Evolutionary conservation across 2,797 vertebrate genomes (phyloP).

Genomic region (Galaxias olidus): DNA sequence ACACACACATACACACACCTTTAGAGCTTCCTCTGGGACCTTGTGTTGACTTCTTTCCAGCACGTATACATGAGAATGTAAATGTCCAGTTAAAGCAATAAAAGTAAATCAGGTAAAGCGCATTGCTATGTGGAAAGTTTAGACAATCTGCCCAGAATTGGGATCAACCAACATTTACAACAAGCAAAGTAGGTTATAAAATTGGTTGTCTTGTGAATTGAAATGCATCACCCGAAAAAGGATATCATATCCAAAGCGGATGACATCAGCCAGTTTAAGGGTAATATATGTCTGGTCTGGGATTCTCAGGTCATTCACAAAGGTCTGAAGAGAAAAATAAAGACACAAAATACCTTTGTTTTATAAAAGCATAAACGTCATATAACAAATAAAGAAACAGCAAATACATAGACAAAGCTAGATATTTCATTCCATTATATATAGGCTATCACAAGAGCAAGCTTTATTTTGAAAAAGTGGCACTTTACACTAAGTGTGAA

Average conservation of each 20-base stretch:
- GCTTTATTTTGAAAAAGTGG: not conserved
- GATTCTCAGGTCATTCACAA: slow-evolving; percentile 94
- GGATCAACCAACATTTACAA: not conserved
- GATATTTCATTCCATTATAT: not conserved
- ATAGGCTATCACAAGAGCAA: not conserved
- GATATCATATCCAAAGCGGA: slow-evolving; percentile 99
- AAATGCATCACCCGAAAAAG: slow-evolving; percentile 56
- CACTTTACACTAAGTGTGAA: not conserved
- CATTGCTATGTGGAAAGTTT: not conserved
- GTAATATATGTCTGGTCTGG: slow-evolving; percentile 97
- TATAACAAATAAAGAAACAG: not conserved
- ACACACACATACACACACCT: slow-evolving; percentile 72
- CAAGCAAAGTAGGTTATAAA: not conserved
- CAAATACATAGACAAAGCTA: not conserved
- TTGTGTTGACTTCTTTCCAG: slow-evolving; percentile 94
- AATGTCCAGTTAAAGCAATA: slow-evolving; percentile 62
- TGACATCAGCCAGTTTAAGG: slow-evolving; percentile 86
- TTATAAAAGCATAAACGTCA: slow-evolving; percentile 7
- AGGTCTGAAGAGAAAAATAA: slow-evolving; percentile 76
- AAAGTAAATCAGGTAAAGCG: not conserved
- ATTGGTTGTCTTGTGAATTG: not conserved
- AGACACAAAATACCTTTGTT: not conserved
- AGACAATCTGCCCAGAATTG: not conserved
- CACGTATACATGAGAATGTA: slow-evolving; percentile 91
- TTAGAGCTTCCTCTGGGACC: slow-evolving; percentile 93